Evolutionary conservation across 2,113 vertebrate species (phyloP).

Genomic region (Leptodactylus fuscus): DNA sequence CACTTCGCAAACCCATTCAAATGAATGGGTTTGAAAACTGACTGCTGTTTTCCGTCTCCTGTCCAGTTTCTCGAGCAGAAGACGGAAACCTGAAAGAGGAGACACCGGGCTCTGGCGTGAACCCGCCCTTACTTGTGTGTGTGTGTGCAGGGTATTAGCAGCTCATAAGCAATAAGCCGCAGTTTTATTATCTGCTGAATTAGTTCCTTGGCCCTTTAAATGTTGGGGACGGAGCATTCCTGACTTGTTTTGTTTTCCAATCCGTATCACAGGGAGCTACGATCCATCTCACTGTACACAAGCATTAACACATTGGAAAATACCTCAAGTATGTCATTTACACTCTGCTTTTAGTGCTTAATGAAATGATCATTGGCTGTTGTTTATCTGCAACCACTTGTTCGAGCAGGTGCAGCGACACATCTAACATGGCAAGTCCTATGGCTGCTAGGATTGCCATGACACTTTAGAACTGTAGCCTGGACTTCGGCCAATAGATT

Average conservation of each 20-base stretch:
- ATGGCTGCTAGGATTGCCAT: background rate
- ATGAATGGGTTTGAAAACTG: too few species aligned
- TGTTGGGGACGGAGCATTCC: background rate
- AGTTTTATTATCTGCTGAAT: background rate
- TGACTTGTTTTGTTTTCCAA: conserved; percentile 29
- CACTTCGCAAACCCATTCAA: too few species aligned
- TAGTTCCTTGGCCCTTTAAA: background rate
- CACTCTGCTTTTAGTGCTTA: conserved; percentile 42
- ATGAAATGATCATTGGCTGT: conserved; percentile 45
- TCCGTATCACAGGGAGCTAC: conserved; percentile 39
- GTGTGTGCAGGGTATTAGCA: background rate
- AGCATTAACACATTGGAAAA: conserved; percentile 50
- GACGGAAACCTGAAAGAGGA: too few species aligned
- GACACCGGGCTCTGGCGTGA: too few species aligned
- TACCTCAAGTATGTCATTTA: conserved; percentile 47
- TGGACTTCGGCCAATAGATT: background rate
- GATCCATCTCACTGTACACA: conserved; percentile 44
- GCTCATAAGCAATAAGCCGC: background rate
- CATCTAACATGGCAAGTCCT: conserved; percentile 28
- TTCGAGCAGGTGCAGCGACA: conserved; percentile 23
- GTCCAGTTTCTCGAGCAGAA: too few species aligned
- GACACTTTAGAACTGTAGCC: conserved; percentile 30
- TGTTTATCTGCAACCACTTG: conserved; percentile 34
- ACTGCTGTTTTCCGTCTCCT: too few species aligned
- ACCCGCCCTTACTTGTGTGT: too few species aligned